A percentile compares a stretch with the other conserved stretches of the same genome.
Evolutionary conservation across 2,797 vertebrate genomes (phyloP).

Genomic region (Moxostoma hubbsi): DNA sequence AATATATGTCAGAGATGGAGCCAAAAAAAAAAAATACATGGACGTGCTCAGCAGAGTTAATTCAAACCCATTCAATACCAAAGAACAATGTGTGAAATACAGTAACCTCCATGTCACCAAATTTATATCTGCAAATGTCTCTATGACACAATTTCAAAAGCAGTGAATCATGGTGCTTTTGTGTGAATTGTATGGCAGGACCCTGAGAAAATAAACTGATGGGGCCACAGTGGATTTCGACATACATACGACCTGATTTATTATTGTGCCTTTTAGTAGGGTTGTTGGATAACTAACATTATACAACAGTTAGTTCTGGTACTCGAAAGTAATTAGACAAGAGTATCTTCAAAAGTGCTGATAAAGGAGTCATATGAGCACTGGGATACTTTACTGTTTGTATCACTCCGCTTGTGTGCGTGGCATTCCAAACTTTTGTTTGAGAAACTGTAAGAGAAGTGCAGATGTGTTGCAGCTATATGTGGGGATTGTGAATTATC

Average conservation of each 20-base stretch:
- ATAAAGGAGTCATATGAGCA: too few relatives aligned
- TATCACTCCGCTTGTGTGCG: too few relatives aligned
- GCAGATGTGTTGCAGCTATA: too few relatives aligned
- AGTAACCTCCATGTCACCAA: background rate
- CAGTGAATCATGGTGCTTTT: background rate
- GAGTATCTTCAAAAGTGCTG: too few relatives aligned
- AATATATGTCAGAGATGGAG: background rate
- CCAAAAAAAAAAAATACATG: background rate
- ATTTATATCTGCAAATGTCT: background rate
- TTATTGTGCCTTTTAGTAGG: background rate
- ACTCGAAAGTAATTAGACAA: too few relatives aligned
- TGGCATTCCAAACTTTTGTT: too few relatives aligned
- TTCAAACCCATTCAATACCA: conserved; percentile 6
- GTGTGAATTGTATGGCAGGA: conserved; percentile 1
- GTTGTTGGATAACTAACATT: background rate
- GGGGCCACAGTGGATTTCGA: background rate
- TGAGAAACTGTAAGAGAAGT: too few relatives aligned
- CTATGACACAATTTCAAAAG: background rate
- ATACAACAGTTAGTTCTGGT: too few relatives aligned
- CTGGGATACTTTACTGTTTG: too few relatives aligned
- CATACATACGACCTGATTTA: background rate
- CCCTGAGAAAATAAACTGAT: background rate
- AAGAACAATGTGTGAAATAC: background rate
- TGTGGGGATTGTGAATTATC: too few relatives aligned
- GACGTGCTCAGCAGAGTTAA: conserved; percentile 5